Percentiles rank a stretch among this genome's conserved stretches.
Evolutionary conservation across 37 sponge, comb jelly and placozoan genomes (phyloP).

Genomic region (Amphimedon queenslandica): DNA sequence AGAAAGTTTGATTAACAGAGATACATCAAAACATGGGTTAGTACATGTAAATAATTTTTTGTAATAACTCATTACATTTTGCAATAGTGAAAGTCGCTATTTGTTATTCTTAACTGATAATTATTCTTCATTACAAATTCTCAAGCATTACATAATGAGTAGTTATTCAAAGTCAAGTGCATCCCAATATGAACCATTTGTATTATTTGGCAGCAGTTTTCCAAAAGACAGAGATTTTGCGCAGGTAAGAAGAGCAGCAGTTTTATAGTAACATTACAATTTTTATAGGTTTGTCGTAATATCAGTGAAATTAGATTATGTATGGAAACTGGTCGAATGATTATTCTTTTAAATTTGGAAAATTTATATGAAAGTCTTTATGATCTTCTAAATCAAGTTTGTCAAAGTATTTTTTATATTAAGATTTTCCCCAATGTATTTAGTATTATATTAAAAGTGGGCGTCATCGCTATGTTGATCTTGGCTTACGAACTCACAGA

Average conservation of each 20-base stretch:
- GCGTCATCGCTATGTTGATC: conserved; percentile 50
- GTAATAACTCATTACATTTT: too few relatives aligned
- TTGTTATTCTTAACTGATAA: conserved; percentile 58
- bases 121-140: conserved; percentile 48
- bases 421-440: background rate
- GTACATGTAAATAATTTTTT: too few relatives aligned
- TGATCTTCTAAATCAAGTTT: conserved; percentile 47
- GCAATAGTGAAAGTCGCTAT: conserved; percentile 63
- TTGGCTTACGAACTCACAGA: conserved; percentile 36
- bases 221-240: conserved; percentile 62
- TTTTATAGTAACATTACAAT: too few relatives aligned
- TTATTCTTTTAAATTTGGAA: conserved; percentile 48
- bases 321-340: conserved; percentile 58
- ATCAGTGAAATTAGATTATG: conserved; percentile 54
- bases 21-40: too few relatives aligned
- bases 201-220: conserved; percentile 65
- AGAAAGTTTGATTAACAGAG: too few relatives aligned
- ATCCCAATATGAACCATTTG: conserved; percentile 17
- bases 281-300: conserved; percentile 36
- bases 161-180: background rate
- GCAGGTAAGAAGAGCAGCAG: conserved; percentile 22
- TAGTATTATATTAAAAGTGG: conserved; percentile 42
- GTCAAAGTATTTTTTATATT: background rate
- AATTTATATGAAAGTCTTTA: conserved; percentile 59
- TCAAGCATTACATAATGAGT: conserved; percentile 16